Evolutionary conservation across 1,140 invertebrate genomes (phyloP).

Genomic region (Druon quercuslanigerum): DNA sequence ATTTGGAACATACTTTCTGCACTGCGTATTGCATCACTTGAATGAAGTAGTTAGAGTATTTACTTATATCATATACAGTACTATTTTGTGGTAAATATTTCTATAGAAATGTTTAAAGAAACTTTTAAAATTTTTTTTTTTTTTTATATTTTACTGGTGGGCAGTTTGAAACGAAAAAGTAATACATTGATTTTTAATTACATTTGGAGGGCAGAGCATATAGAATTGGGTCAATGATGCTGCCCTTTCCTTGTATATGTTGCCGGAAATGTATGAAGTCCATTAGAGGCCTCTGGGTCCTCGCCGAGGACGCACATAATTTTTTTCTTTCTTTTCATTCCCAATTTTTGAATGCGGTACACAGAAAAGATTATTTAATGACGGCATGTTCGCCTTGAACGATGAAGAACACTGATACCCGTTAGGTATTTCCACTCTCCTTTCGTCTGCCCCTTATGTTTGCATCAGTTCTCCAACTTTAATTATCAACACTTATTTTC

Average conservation of each 20-base stretch:
- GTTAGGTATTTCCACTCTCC: conserved; percentile 51
- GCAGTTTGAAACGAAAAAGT: not conserved
- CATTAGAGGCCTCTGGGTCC: conserved; percentile 5
- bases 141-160: not conserved
- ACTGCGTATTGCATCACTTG: conserved; percentile 5
- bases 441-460: conserved; percentile 51
- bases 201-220: not conserved
- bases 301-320: conserved; percentile 13
- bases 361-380: conserved; percentile 52
- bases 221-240: conserved; percentile 28
- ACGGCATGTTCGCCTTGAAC: conserved; percentile 66
- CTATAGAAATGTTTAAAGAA: not conserved
- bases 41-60: not conserved
- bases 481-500: too few species aligned
- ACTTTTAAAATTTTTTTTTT: not conserved
- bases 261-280: conserved; percentile 25
- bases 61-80: not conserved
- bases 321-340: conserved; percentile 18
- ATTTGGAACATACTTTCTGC: conserved; percentile 20
- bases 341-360: conserved; percentile 5
- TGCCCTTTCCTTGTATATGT: conserved; percentile 20
- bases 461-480: not conserved
- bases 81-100: not conserved
- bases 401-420: conserved; percentile 59
- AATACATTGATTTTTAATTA: not conserved